Conservation (phyloP, 2,888 invertebrate genomes). For the Lacanobia wlatinum region DNA sequence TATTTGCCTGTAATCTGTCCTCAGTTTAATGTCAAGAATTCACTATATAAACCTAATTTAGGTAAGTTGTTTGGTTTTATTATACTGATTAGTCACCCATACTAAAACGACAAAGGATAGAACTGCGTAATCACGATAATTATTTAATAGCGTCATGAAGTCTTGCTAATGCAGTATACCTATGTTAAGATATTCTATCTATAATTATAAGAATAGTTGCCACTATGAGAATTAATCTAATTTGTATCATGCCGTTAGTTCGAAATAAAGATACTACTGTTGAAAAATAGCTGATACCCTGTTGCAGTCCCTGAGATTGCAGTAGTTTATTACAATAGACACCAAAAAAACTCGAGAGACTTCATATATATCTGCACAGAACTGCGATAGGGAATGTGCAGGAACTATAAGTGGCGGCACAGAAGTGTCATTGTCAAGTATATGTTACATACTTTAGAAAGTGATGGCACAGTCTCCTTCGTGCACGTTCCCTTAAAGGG, state of each 20-base stretch:
- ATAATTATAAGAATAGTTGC: neutral
- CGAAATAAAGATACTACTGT: neutral
- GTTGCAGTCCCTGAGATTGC: too few relatives aligned
- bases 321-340: too few relatives aligned
- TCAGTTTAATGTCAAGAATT: conserved; percentile 94
- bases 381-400: too few relatives aligned
- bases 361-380: too few relatives aligned
- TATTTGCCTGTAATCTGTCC: conserved; percentile 98
- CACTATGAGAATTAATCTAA: neutral
- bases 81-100: neutral
- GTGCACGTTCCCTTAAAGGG: too few relatives aligned
- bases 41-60: conserved; percentile 95
- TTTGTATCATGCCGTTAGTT: neutral
- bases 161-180: too few relatives aligned
- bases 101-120: too few relatives aligned
- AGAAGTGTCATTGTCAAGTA: too few relatives aligned
- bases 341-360: too few relatives aligned
- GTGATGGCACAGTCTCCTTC: too few relatives aligned
- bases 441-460: too few relatives aligned
- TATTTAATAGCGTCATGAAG: neutral
- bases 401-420: too few relatives aligned
- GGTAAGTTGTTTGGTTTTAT: conserved; percentile 84
- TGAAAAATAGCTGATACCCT: neutral
- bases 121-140: neutral
- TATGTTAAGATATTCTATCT: neutral